These are phyloP conservation scores for Stenotaenia linearis DNA, from an alignment of 2,888 invertebrate genomes.

Conservation along the genomic window DNA sequence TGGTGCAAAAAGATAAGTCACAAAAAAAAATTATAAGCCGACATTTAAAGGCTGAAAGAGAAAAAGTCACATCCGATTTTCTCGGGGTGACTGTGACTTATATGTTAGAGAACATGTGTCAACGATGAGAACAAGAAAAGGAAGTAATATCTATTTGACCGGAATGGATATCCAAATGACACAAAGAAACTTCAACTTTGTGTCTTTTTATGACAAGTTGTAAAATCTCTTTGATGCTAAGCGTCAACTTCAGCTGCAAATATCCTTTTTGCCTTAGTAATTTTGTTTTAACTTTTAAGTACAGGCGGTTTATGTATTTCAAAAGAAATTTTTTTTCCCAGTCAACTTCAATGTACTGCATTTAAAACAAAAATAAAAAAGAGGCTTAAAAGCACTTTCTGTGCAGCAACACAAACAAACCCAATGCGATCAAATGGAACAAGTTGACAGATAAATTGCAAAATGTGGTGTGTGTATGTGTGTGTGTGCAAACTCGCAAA, in stretches of 20 bases:
- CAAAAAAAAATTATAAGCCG: neutral
- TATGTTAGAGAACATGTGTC: slow-evolving; percentile 13
- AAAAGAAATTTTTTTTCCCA: neutral
- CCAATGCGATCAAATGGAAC: slow-evolving; percentile 11
- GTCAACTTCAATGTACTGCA: neutral
- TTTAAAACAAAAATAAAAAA: neutral
- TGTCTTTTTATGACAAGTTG: slow-evolving; percentile 10
- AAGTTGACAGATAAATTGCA: slow-evolving; percentile 26
- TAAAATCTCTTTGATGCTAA: neutral
- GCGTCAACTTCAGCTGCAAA: neutral
- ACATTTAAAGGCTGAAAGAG: neutral
- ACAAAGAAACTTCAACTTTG: slow-evolving; percentile 2
- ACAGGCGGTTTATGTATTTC: neutral
- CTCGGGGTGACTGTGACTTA: slow-evolving; percentile 17
- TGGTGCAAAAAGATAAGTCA: slow-evolving; percentile 11
- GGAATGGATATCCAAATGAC: slow-evolving; percentile 24
- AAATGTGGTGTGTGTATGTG: neutral
- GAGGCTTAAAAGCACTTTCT: neutral
- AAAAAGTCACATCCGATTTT: slow-evolving; percentile 8
- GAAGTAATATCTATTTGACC: slow-evolving; percentile 12
- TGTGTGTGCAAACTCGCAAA: slow-evolving; percentile 12
- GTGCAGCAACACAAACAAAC: neutral
- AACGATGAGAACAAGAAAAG: slow-evolving; percentile 14
- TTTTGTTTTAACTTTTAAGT: neutral
- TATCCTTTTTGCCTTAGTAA: neutral